Conservation (phyloP, 2,888 invertebrate species). For the Chrysomela aeneicollis region DNA sequence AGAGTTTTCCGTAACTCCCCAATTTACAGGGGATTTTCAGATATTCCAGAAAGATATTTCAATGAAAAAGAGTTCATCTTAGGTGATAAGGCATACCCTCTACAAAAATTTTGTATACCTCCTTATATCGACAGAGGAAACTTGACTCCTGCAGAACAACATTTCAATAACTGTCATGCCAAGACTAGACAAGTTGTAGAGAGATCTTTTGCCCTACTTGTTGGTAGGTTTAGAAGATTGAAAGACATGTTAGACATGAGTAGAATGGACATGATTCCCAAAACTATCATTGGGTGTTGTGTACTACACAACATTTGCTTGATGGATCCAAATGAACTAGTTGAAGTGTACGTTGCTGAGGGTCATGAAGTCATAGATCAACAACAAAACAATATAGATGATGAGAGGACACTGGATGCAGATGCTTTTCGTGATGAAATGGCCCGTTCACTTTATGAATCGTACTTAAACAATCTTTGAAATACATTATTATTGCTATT, state of each 20-base stretch:
- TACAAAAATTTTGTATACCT: constrained; percentile 2
- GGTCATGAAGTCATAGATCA: neutral
- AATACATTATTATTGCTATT: neutral
- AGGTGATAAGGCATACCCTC: constrained; percentile 25
- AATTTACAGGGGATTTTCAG: neutral
- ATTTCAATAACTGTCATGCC: constrained; percentile 20
- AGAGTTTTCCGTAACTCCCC: constrained; percentile 44
- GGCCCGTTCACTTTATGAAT: constrained; percentile 5
- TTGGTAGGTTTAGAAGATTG: constrained; percentile 10
- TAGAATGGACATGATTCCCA: too few species aligned
- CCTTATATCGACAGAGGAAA: constrained; percentile 17
- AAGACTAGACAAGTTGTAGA: constrained; percentile 18
- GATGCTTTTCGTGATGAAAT: constrained; percentile 3
- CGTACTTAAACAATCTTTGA: neutral
- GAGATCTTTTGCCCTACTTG: constrained; percentile 19
- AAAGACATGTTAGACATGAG: too few species aligned
- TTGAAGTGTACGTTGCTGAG: too few species aligned
- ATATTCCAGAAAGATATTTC: neutral
- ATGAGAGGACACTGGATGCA: neutral
- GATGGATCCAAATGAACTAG: too few species aligned
- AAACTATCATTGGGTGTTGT: too few species aligned
- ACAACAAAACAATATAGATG: neutral
- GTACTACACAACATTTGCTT: too few species aligned
- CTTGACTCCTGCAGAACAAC: neutral
- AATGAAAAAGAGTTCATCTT: too few species aligned